Percentiles rank a stretch among this genome's conserved stretches.
Evolutionary conservation across 2,888 invertebrate genomes (phyloP).

Genomic region (Busseola fusca): DNA sequence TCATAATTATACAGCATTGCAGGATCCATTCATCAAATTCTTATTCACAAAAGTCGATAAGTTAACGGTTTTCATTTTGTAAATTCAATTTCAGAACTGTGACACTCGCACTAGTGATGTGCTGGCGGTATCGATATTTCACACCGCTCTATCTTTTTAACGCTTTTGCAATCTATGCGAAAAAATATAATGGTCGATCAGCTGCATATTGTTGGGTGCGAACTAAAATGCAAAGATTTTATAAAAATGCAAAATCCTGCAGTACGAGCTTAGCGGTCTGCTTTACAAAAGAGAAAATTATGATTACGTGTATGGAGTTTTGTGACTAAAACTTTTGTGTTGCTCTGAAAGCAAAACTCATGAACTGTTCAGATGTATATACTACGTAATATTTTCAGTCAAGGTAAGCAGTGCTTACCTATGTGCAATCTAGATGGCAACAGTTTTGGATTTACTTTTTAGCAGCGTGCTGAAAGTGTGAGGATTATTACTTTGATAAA

Average conservation of each 20-base stretch:
- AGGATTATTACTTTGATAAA: not conserved
- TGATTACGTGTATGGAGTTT: slow-evolving; percentile 37
- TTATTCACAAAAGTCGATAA: slow-evolving; percentile 83
- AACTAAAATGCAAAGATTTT: slow-evolving; percentile 39
- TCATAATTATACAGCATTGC: slow-evolving; percentile 73
- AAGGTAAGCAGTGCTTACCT: slow-evolving; percentile 1
- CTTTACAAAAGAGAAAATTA: slow-evolving; percentile 41
- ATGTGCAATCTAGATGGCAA: slow-evolving; percentile 3
- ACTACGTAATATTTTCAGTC: slow-evolving; percentile 5
- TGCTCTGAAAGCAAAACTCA: slow-evolving; percentile 32
- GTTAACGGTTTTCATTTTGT: slow-evolving; percentile 83
- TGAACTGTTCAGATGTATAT: slow-evolving; percentile 21
- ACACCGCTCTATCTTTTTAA: slow-evolving; percentile 46
- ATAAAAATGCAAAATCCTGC: slow-evolving; percentile 40
- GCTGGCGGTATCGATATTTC: slow-evolving; percentile 53
- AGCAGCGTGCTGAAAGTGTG: not conserved
- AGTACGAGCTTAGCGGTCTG: slow-evolving; percentile 28
- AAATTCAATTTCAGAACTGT: slow-evolving; percentile 81
- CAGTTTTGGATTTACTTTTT: not conserved
- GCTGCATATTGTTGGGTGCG: slow-evolving; percentile 37
- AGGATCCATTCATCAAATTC: slow-evolving; percentile 81
- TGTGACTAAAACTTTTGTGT: slow-evolving; percentile 31
- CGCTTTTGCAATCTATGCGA: slow-evolving; percentile 47
- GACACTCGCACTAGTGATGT: slow-evolving; percentile 71
- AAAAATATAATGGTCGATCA: slow-evolving; percentile 44